Evolutionary conservation across 1,140 invertebrate genomes (phyloP), one percentile per base, ranked within the genome.

Genomic region (Periplaneta americana): DNA sequence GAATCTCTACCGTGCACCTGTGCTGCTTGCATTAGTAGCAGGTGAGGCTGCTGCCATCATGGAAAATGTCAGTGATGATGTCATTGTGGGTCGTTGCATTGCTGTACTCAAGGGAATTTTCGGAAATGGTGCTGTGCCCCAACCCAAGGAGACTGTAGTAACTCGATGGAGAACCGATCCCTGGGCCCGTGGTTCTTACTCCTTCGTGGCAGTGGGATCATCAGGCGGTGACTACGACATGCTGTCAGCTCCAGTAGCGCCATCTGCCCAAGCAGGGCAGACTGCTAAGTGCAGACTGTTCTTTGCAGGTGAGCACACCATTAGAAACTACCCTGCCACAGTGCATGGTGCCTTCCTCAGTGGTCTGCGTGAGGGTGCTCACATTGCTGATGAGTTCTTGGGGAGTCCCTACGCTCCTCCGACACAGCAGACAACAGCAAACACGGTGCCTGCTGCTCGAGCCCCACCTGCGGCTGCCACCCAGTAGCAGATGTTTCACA

Each of bases 281-380:
- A 89, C 90, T 82, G 36, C 80, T 84, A 80, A 88, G 83, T 93
- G 94, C n/a, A 90, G 96, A 81, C 89, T 99, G 0, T 99, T 98
- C 88, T 96, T 99, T 89, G 96, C 96, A 82, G 98, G 98, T 17
- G 98, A 99, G 87, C 98, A 99, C 87, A 99, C 98, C 13, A 99
- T 98, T 87, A 92, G 98, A 17, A 99, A 99, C 89, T 99, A 99
- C 87, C 98, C 98, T 1, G 98, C 98, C 1, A 99, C 98, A 0
- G 98, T 99, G 0, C 98, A 99, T 88, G 98, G 98, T 2, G 98
- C 98, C 6, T 95, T 99, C 85, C 90, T 99, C 0, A 98, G 96
- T 84, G 98, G 98, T 0, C 89, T 99, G 9, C 91, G 98, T 36
- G 98, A 99, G 87, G 98, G 97, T 8, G 97, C 96, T 1, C 91